A percentile compares a stretch with the other conserved stretches of the same genome.
These are phyloP conservation scores for Rhodeus uyekii DNA, from an alignment of 2,797 vertebrate genomes.

Conservation along the genomic window DNA sequence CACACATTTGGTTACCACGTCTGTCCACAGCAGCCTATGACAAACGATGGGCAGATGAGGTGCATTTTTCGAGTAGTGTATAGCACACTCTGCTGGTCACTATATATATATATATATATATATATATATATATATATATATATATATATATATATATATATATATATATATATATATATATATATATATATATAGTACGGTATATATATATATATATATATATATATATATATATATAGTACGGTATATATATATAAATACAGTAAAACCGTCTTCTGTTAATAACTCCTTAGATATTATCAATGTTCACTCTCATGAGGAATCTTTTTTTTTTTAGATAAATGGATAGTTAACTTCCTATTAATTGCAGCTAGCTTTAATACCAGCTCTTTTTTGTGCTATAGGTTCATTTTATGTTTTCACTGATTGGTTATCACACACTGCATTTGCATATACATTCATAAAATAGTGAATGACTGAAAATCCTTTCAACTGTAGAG, in stretches of 20 bases:
- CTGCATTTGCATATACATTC: too few relatives aligned
- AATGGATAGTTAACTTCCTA: not conserved
- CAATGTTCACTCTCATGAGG: not conserved
- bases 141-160: too few relatives aligned
- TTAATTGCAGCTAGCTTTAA: not conserved
- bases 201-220: too few relatives aligned
- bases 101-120: too few relatives aligned
- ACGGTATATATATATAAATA: too few relatives aligned
- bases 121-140: too few relatives aligned
- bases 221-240: too few relatives aligned
- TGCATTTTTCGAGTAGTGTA: slow-evolving; percentile 41
- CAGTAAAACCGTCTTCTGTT: not conserved
- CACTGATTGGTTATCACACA: too few relatives aligned
- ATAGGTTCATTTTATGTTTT: not conserved
- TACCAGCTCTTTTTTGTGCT: not conserved
- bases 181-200: too few relatives aligned
- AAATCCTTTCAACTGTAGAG: too few relatives aligned
- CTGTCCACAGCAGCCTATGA: not conserved
- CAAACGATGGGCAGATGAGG: not conserved
- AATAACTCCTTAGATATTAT: not conserved
- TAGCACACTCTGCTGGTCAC: slow-evolving; percentile 64
- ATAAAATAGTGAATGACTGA: too few relatives aligned
- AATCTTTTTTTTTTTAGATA: not conserved
- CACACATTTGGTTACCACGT: not conserved
- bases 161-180: too few relatives aligned